These are phyloP conservation scores for Ethmia dodecea DNA, from an alignment of 2,888 invertebrate species.

Conservation along the genomic window DNA sequence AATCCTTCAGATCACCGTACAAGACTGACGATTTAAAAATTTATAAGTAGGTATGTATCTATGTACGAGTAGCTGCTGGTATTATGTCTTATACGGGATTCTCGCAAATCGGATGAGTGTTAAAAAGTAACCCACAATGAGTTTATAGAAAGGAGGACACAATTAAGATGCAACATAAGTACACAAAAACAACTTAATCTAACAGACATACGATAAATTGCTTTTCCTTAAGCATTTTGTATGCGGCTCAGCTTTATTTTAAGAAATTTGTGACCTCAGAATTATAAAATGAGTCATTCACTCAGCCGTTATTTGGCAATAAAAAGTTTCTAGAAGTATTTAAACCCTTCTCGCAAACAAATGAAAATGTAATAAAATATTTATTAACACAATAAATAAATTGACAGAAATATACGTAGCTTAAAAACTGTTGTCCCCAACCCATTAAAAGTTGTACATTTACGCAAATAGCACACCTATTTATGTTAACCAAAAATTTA, in stretches of 20 bases:
- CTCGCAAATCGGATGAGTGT: too few species aligned
- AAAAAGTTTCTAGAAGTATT: slow-evolving; percentile 50
- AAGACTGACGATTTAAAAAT: too few species aligned
- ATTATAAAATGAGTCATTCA: slow-evolving; percentile 61
- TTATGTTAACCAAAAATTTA: too few species aligned
- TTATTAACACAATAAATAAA: slow-evolving; percentile 2
- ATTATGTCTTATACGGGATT: too few species aligned
- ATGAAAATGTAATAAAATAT: slow-evolving; percentile 6
- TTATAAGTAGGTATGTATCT: too few species aligned
- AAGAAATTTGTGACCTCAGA: slow-evolving; percentile 56
- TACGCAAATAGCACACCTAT: too few species aligned
- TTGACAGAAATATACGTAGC: too few species aligned
- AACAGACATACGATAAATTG: slow-evolving; percentile 35
- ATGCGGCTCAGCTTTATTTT: slow-evolving; percentile 44
- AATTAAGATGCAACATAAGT: slow-evolving; percentile 50
- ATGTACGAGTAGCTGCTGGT: too few species aligned
- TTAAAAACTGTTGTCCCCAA: too few species aligned
- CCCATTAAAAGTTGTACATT: too few species aligned
- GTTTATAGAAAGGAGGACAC: slow-evolving; percentile 50
- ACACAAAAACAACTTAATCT: slow-evolving; percentile 36
- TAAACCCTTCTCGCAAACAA: slow-evolving; percentile 6
- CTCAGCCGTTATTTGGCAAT: slow-evolving; percentile 56
- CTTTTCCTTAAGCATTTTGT: slow-evolving; percentile 51
- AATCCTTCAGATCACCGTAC: too few species aligned
- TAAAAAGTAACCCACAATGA: too few species aligned